Conservation (phyloP, 2,797 vertebrate species). For the Dicrostonyx torquatus region DNA sequence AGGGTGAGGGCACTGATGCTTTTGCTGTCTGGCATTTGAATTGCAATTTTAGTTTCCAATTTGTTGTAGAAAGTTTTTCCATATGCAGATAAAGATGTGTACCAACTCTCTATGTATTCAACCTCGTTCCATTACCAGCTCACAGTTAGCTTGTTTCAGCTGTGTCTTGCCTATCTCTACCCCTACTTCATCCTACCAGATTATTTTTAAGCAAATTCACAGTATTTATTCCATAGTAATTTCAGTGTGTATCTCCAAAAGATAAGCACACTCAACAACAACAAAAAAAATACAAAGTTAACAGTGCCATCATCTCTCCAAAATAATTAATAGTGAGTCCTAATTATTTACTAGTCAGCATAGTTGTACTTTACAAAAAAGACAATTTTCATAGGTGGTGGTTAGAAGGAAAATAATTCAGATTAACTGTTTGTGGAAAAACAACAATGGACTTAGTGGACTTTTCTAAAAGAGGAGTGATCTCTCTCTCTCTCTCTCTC, state of each 20-base stretch:
- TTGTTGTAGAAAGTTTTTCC: conserved; percentile 8
- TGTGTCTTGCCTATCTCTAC: not conserved
- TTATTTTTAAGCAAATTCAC: conserved; percentile 17
- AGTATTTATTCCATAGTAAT: conserved; percentile 14
- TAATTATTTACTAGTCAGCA: not conserved
- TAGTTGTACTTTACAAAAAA: conserved; percentile 7
- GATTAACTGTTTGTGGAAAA: not conserved
- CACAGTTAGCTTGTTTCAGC: not conserved
- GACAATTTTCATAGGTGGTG: conserved; percentile 5
- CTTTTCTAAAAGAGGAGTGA: conserved; percentile 4
- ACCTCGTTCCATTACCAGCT: not conserved
- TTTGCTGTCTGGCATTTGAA: not conserved
- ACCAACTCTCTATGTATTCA: not conserved
- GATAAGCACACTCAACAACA: not conserved
- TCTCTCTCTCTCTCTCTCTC: no score
- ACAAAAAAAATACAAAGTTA: not conserved
- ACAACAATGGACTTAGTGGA: not conserved
- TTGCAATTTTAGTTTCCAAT: conserved; percentile 27
- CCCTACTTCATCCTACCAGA: not conserved
- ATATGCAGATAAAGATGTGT: not conserved
- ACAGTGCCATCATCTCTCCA: not conserved
- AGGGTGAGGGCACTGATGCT: not conserved
- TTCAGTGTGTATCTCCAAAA: not conserved
- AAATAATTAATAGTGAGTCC: conserved; percentile 17
- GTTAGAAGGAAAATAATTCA: not conserved